Evolutionary conservation across 2,888 invertebrate genomes (phyloP).

Genomic region (Tetanocera ferruginea): DNA sequence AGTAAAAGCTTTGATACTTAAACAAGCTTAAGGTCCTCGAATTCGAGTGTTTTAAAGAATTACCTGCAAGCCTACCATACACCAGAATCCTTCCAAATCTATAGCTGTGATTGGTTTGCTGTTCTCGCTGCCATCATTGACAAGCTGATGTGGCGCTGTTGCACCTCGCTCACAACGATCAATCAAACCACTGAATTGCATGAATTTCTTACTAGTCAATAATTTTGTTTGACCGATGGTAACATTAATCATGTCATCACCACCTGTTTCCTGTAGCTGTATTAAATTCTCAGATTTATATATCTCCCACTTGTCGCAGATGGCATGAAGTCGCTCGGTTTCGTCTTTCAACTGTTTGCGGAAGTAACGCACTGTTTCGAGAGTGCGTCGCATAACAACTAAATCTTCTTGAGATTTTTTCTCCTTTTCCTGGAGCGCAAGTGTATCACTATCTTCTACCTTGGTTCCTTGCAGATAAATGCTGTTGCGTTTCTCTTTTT

Average conservation of each 20-base stretch:
- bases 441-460: neutral
- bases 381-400: slow-evolving; percentile 48
- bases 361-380: slow-evolving; percentile 63
- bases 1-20: too few relatives aligned
- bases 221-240: slow-evolving; percentile 82
- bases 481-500: slow-evolving; percentile 66
- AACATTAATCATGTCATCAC: slow-evolving; percentile 74
- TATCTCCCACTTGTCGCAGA: slow-evolving; percentile 71
- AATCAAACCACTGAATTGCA: slow-evolving; percentile 77
- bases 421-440: neutral
- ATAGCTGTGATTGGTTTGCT: slow-evolving; percentile 68
- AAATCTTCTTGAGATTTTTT: slow-evolving; percentile 38
- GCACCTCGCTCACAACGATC: slow-evolving; percentile 63
- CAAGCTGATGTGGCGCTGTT: slow-evolving; percentile 43
- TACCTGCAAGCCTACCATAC: slow-evolving; percentile 78
- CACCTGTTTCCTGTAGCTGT: slow-evolving; percentile 64
- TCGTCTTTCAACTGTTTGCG: slow-evolving; percentile 69
- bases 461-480: slow-evolving; percentile 54
- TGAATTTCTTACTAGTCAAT: slow-evolving; percentile 80
- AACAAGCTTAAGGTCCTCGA: too few relatives aligned
- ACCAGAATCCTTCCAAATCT: slow-evolving; percentile 78
- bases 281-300: slow-evolving; percentile 60
- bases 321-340: slow-evolving; percentile 67
- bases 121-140: slow-evolving; percentile 57
- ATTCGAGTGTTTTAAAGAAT: slow-evolving; percentile 38